Evolutionary conservation across 2,797 vertebrate genomes (phyloP).

Genomic region (Tarsius wallacei): DNA sequence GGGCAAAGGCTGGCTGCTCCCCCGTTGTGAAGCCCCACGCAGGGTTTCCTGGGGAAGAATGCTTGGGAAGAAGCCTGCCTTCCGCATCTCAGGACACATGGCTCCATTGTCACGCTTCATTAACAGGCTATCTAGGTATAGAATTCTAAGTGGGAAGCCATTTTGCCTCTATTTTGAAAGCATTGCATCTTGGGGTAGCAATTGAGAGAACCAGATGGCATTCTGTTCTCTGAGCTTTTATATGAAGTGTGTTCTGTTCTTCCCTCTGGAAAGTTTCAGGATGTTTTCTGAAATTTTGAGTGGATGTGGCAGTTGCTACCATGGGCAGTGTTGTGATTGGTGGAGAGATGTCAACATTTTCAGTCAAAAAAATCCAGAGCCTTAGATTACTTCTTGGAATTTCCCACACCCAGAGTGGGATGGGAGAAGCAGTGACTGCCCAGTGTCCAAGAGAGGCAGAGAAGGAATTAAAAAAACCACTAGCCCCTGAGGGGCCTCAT

Average conservation of each 20-base stretch:
- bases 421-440: not conserved
- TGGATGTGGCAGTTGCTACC: not conserved
- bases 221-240: slow-evolving; percentile 38
- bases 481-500: no score
- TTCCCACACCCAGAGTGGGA: not conserved
- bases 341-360: not conserved
- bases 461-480: not conserved
- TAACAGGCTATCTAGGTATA: not conserved
- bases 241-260: not conserved
- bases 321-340: not conserved
- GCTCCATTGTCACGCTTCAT: not conserved
- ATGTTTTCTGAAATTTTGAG: slow-evolving; percentile 31
- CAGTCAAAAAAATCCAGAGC: not conserved
- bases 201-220: not conserved
- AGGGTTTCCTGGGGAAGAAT: not conserved
- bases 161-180: not conserved
- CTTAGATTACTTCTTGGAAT: not conserved
- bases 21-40: no score
- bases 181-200: not conserved
- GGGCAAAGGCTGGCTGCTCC: no score
- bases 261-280: slow-evolving; percentile 2
- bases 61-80: not conserved
- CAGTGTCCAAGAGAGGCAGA: not conserved
- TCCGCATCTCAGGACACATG: no score
- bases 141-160: not conserved